These are phyloP conservation scores for Syngnathus rostellatus DNA, from an alignment of 2,797 vertebrate genomes.

Conservation along the genomic window DNA sequence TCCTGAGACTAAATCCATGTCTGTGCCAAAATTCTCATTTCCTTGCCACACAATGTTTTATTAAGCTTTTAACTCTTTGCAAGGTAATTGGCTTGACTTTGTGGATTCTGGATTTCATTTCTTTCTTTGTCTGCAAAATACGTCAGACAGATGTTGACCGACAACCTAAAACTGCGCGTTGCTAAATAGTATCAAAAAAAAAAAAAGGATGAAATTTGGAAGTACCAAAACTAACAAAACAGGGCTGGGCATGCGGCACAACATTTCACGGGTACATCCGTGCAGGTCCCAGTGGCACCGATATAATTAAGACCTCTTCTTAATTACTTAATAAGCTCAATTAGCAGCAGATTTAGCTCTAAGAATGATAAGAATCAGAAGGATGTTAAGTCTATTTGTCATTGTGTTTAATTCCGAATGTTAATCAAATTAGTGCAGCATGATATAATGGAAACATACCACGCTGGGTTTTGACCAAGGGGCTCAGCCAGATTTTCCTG, in stretches of 20 bases:
- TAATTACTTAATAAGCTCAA: slow-evolving; percentile 75
- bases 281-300: slow-evolving; percentile 62
- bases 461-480: slow-evolving; percentile 53
- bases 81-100: slow-evolving; percentile 67
- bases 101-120: slow-evolving; percentile 19
- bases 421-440: slow-evolving; percentile 63
- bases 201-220: slow-evolving; percentile 34
- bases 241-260: slow-evolving; percentile 25
- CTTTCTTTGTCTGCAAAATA: slow-evolving; percentile 47
- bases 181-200: slow-evolving; percentile 19
- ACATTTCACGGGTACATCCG: slow-evolving; percentile 58
- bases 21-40: slow-evolving; percentile 65
- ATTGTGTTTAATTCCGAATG: slow-evolving; percentile 59
- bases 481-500: slow-evolving; percentile 43
- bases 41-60: slow-evolving; percentile 59
- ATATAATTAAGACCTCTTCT: slow-evolving; percentile 74
- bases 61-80: slow-evolving; percentile 67
- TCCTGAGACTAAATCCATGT: slow-evolving; percentile 48
- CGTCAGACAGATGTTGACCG: slow-evolving; percentile 43
- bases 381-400: slow-evolving; percentile 63
- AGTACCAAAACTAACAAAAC: slow-evolving; percentile 42
- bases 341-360: slow-evolving; percentile 65
- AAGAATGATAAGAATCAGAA: slow-evolving; percentile 56
- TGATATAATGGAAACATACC: slow-evolving; percentile 50
- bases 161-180: slow-evolving; percentile 3